These are phyloP conservation scores for Taurulus bubalis DNA, from an alignment of 2,113 vertebrate genomes.

Conservation along the genomic window DNA sequence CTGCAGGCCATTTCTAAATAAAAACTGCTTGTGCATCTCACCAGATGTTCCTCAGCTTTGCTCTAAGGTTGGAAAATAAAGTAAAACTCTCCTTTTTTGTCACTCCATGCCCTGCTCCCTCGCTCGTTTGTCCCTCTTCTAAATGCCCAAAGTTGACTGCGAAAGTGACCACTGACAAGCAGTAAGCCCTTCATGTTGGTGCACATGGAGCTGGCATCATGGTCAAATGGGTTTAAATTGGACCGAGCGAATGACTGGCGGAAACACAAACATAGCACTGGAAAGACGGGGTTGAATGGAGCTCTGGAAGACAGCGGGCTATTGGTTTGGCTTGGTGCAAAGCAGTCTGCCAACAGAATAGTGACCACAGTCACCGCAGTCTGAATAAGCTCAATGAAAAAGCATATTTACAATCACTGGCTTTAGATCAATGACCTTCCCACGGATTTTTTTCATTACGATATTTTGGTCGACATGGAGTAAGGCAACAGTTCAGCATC, in stretches of 20 bases:
- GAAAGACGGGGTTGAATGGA: slow-evolving; percentile 5
- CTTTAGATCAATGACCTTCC: slow-evolving; percentile 9
- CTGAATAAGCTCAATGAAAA: slow-evolving; percentile 22
- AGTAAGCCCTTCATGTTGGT: not conserved
- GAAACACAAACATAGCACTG: not conserved
- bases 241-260: slow-evolving; percentile 2
- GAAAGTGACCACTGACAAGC: not conserved
- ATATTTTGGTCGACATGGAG: slow-evolving; percentile 4
- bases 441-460: not conserved
- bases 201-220: slow-evolving; percentile 10
- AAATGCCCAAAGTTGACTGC: not conserved
- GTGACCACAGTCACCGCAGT: not conserved
- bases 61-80: slow-evolving; percentile 7
- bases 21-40: slow-evolving; percentile 1
- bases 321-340: not conserved
- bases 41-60: slow-evolving; percentile 15
- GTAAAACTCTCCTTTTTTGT: not conserved
- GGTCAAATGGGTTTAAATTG: slow-evolving; percentile 30
- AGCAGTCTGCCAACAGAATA: slow-evolving; percentile 13
- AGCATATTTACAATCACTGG: slow-evolving; percentile 3
- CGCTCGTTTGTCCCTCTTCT: not conserved
- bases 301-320: slow-evolving; percentile 3
- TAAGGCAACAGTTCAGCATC: not conserved
- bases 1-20: not conserved
- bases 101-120: not conserved